Conservation (phyloP, 2,113 vertebrate genomes). For the Emberiza fucata region DNA sequence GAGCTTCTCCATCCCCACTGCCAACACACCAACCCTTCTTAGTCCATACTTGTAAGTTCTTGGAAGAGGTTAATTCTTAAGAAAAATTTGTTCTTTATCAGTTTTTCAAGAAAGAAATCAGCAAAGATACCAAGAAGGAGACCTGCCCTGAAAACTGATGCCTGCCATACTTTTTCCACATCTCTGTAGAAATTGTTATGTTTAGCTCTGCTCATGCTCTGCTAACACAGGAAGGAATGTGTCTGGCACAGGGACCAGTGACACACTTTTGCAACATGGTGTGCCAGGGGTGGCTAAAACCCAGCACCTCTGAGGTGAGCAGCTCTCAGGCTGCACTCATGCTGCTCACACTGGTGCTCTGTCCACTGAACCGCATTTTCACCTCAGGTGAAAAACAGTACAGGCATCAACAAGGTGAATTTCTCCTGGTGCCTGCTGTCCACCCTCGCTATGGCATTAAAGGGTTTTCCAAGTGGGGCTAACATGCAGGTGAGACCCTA, state of each 20-base stretch:
- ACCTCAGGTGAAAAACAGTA: neutral
- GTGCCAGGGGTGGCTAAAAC: neutral
- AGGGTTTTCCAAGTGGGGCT: neutral
- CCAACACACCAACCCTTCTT: neutral
- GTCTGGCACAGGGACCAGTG: accelerated
- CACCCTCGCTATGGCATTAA: neutral
- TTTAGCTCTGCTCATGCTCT: neutral
- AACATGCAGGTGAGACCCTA: neutral
- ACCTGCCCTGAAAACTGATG: neutral
- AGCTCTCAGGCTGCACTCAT: accelerated
- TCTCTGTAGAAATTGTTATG: neutral
- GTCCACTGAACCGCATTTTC: neutral
- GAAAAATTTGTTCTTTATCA: neutral
- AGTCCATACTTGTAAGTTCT: neutral
- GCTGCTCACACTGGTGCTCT: neutral
- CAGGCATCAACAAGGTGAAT: neutral
- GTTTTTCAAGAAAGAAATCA: neutral
- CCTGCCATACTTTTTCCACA: neutral
- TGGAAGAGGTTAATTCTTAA: neutral
- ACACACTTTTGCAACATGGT: neutral
- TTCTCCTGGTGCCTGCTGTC: neutral
- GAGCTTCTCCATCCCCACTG: neutral
- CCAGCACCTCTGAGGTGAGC: neutral
- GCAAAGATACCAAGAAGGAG: neutral
- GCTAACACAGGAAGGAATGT: neutral